phyloP scores from a whole-genome alignment of 2,888 invertebrate genomes.

The Pandemis corylana region DNA sequence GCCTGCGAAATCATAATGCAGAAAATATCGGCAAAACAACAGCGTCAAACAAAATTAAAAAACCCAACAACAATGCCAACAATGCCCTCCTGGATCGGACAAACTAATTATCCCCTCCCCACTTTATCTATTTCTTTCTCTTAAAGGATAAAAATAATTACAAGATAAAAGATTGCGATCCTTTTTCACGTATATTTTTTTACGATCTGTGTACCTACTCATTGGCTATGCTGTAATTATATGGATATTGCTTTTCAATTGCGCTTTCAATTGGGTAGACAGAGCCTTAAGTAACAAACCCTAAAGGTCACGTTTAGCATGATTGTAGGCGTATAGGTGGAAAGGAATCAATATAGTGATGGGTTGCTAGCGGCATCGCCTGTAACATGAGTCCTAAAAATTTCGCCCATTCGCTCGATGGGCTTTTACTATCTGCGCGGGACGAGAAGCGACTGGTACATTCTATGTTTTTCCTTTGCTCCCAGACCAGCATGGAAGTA shows the following conservation, averaged over 20 bases:
- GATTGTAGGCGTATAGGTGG: no score
- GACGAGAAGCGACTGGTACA: no score
- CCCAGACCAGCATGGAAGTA: no score
- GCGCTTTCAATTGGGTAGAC: neutral
- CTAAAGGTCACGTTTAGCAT: no score
- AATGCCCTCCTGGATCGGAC: conserved; percentile 67
- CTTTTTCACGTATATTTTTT: conserved; percentile 51
- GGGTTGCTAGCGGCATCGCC: no score
- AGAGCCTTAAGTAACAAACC: no score
- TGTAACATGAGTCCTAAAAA: no score
- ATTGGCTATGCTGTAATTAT: conserved; percentile 55
- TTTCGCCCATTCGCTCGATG: no score
- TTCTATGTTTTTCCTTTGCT: no score
- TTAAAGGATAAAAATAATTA: conserved; percentile 85
- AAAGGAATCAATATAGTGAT: no score
- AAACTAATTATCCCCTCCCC: conserved; percentile 71
- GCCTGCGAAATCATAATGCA: neutral
- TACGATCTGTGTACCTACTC: conserved; percentile 76
- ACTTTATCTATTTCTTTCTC: conserved; percentile 64
- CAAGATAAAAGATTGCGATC: conserved; percentile 79
- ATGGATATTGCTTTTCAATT: conserved; percentile 35
- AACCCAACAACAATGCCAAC: conserved; percentile 27
- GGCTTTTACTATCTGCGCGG: no score
- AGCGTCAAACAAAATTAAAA: conserved; percentile 23
- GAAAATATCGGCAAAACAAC: conserved; percentile 22